Base-by-base conservation (phyloP, 2,888 invertebrate genomes). In the Rhagonycha lutea region DNA sequence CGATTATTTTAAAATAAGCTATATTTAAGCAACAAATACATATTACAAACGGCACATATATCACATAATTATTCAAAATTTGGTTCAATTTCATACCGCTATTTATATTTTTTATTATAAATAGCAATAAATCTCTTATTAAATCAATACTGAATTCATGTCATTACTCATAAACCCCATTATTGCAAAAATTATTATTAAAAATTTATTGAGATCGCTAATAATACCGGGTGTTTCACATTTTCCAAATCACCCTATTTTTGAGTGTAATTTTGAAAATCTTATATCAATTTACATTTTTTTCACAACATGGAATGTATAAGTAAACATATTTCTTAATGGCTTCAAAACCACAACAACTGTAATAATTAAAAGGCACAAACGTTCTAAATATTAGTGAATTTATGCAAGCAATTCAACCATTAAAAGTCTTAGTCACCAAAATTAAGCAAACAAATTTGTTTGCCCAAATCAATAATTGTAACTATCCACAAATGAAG, bases 11-110 rank as follows among this genome's bases (percentile, higher is more conserved):
- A 73, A 73, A 73, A 73, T 73, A 73, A 61, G 28, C 63, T 73
- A 69, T 73, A 73, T 73, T 73, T 73, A 73, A 65, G 65, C 69
- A 69, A 73, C 69, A 69, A 68, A 69, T 69, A 73, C 72, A 72
- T 67, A 71, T 60, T 68, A 72, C 73, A 75, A 74, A 72, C 75
- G 72, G 72, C 72, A 72, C 72, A 71, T 74, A 28, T 61, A 72
- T 75, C 72, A 72, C 68, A 75, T 73, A 69, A 24, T 69, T 73
- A 62, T 65, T 14, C n/a, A 47, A 47, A 69, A 73, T 69, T 73
- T 73, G 69, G 73, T 73, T 69, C 65, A 63, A 69, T 69, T 28
- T 14, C 26, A 32, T 24, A 24, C n/a, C n/a, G 7, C 47, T 47
- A 47, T 47, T 47, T 12, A 47, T 47, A 47, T 47, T 47, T 47